Evolutionary conservation across 2,888 invertebrate species (phyloP).

Genomic region (Bombyx huttoni): DNA sequence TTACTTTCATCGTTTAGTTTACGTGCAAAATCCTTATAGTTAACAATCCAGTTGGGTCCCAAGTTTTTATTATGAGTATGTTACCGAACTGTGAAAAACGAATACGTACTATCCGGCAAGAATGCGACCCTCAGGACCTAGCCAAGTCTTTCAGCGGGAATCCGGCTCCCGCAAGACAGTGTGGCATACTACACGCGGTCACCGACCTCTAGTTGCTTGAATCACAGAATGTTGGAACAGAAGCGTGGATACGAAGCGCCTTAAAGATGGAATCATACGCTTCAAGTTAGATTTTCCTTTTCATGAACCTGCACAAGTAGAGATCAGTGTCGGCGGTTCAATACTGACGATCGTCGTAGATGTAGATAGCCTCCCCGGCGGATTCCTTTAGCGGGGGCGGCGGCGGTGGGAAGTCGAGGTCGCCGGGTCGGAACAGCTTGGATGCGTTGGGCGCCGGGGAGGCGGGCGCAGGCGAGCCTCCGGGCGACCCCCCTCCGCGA

Average conservation of each 20-base stretch:
- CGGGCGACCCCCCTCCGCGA: conserved; percentile 56
- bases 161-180: too few species aligned
- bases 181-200: too few species aligned
- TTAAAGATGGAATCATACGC: too few species aligned
- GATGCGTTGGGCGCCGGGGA: conserved; percentile 65
- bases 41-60: conserved; percentile 28
- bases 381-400: conserved; percentile 73
- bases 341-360: conserved; percentile 63
- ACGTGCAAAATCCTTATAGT: not conserved
- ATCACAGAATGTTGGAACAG: too few species aligned
- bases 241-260: too few species aligned
- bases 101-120: conserved; percentile 34
- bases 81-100: conserved; percentile 24
- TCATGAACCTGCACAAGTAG: not conserved
- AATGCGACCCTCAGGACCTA: conserved; percentile 19
- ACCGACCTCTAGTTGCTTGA: too few species aligned
- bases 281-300: too few species aligned
- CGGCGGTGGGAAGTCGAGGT: conserved; percentile 55
- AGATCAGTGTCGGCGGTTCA: conserved; percentile 21
- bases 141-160: not conserved
- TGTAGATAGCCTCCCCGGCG: conserved; percentile 77
- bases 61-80: conserved; percentile 33
- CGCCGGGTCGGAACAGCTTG: conserved; percentile 61
- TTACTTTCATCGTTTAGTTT: not conserved
- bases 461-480: conserved; percentile 55